Conservation (phyloP, 2,888 invertebrate species). For the Zootermopsis nevadensis region DNA sequence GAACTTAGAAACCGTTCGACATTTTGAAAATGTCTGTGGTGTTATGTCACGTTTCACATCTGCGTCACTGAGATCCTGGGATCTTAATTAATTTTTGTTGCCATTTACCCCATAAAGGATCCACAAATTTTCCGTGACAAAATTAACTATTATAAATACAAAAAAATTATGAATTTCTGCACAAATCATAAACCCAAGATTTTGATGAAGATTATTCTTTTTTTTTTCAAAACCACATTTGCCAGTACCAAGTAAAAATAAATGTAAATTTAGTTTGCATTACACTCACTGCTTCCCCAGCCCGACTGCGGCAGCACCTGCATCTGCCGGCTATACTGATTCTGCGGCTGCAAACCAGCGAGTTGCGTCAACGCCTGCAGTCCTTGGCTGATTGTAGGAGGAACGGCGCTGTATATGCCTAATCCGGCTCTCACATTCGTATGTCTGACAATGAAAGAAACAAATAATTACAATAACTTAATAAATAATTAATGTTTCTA, state of each 20-base stretch:
- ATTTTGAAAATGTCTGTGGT: too few species aligned
- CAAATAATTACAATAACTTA: neutral
- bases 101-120: too few species aligned
- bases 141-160: too few species aligned
- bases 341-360: neutral
- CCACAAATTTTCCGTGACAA: too few species aligned
- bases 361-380: neutral
- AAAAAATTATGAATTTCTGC: too few species aligned
- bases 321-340: neutral
- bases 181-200: too few species aligned
- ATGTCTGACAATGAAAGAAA: conserved; percentile 57
- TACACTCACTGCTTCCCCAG: conserved; percentile 8
- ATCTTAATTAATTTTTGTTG: too few species aligned
- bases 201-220: too few species aligned
- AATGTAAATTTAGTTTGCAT: neutral
- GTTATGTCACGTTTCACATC: too few species aligned
- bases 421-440: conserved; percentile 56
- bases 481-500: neutral
- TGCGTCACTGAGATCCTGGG: too few species aligned
- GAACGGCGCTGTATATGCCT: conserved; percentile 60
- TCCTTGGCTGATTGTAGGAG: conserved; percentile 55
- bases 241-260: neutral
- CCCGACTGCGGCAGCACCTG: neutral
- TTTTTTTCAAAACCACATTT: too few species aligned
- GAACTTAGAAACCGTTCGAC: too few species aligned